Base-by-base conservation (phyloP, 1,140 invertebrate species). In the Caenorhabditis brenneri region DNA sequence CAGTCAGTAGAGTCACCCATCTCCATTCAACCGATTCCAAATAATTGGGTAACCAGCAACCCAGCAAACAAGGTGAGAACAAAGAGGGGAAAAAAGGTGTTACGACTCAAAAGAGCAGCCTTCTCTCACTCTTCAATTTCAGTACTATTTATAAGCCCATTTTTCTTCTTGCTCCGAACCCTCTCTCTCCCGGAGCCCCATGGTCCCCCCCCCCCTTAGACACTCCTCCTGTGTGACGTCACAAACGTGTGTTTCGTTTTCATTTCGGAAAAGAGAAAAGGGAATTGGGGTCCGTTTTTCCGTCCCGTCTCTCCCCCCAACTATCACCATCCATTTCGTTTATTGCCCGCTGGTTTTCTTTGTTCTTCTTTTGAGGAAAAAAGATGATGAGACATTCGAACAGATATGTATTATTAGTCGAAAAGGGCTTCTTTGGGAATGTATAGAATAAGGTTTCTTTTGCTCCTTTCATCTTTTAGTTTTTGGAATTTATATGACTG, bases 161-260 rank as follows among this genome's bases (percentile, higher is more conserved):
- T 55, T 15, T 27, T 27, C 6, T 15, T 55, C 22, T 65, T n/a
- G n/a, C n/a, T n/a, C 3, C 58, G 58, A 65, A 36, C 58, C 31
- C 31, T n/a, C 15, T 51, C 15, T 9, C 58, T 65, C 29, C 31
- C 36, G 29, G n/a, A n/a, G n/a, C n/a, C n/a, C n/a, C n/a, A n/a
- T n/a, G n/a, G n/a, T n/a, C n/a, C n/a, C n/a, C n/a, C n/a, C n/a
- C n/a, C n/a, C n/a, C n/a, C n/a, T n/a, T n/a, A n/a, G n/a, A n/a
- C n/a, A n/a, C 58, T 65, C 58, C 15, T 31, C 39, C 39, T 42
- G 5, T 65, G 29, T 65, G 58, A 65, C 58, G 58, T 65, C 58
- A 65, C 58, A 65, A 33, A 65, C 58, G 58, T 65, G 58, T 65
- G 29, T 65, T 55, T 55, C 53, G 24, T 55, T 55, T 55, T 55